A percentile compares a stretch with the other conserved stretches of the same genome.
phyloP scores from a whole-genome alignment of 2,797 vertebrate species.

The Alca torda region DNA sequence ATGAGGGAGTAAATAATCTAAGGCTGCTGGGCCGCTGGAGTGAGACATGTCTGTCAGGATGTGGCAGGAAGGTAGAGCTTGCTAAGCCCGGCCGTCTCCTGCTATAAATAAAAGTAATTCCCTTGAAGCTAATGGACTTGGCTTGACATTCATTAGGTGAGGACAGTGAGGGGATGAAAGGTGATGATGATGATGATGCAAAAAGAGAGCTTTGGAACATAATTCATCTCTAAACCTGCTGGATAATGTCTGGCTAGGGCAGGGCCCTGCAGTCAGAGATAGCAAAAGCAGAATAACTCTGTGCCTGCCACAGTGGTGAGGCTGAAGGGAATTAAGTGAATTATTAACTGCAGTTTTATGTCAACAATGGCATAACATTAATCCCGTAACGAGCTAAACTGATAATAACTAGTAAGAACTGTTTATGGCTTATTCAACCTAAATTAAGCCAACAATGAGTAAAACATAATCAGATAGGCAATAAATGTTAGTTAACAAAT shows the following conservation, averaged over 20 bases:
- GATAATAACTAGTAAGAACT: background rate
- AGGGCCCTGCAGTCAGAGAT: background rate
- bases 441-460: background rate
- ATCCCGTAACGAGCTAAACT: background rate
- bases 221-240: background rate
- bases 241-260: background rate
- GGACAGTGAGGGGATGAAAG: background rate
- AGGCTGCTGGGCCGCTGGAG: background rate
- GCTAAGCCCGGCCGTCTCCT: accelerated
- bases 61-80: background rate
- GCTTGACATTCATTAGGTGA: background rate
- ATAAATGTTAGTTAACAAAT: background rate
- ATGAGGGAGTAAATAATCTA: background rate
- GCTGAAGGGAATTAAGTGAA: background rate
- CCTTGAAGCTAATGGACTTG: background rate
- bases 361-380: background rate
- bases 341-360: background rate
- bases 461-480: background rate
- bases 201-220: background rate
- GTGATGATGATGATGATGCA: background rate
- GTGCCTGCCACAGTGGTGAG: background rate
- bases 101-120: background rate
- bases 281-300: background rate
- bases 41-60: background rate
- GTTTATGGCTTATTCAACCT: background rate